These are phyloP conservation scores for Hyposoter dolosus DNA, from an alignment of 2,888 invertebrate genomes.

Conservation along the genomic window DNA sequence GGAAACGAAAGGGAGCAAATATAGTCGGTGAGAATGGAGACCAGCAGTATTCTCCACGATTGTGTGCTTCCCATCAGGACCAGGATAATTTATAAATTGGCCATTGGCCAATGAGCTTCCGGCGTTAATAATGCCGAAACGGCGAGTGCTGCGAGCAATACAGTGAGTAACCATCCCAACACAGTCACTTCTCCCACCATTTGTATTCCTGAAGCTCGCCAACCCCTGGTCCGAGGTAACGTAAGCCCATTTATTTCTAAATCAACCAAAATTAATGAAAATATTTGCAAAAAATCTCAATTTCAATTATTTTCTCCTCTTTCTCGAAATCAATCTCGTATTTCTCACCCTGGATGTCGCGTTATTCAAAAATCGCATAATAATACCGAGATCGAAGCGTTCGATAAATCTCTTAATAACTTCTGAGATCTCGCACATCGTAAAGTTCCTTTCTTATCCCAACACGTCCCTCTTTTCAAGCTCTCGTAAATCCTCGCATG, in stretches of 20 bases:
- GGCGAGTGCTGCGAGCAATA: not conserved
- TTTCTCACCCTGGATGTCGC: not conserved
- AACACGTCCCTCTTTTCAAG: constrained; percentile 17
- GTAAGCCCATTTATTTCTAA: not conserved
- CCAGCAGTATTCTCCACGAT: constrained; percentile 58
- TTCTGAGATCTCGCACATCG: constrained; percentile 12
- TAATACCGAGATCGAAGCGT: constrained; percentile 4
- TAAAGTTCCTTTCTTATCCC: constrained; percentile 17
- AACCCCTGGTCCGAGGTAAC: not conserved
- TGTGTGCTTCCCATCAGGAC: constrained; percentile 53
- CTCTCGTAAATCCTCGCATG: constrained; percentile 31
- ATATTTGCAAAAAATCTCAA: not conserved
- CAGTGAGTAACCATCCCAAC: not conserved
- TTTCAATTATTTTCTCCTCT: not conserved
- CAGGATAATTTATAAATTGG: constrained; percentile 76
- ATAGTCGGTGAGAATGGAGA: not conserved
- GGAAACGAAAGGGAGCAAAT: not conserved
- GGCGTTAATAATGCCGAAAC: constrained; percentile 66
- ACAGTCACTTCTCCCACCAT: not conserved
- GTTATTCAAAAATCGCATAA: not conserved
- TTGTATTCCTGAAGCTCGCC: not conserved
- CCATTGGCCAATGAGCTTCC: constrained; percentile 69
- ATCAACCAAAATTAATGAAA: not conserved
- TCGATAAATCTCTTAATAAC: not conserved
- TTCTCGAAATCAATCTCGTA: not conserved